A percentile compares a stretch with the other conserved stretches of the same genome.
phyloP scores from a whole-genome alignment of 2,888 invertebrate genomes.

The Cerastis rubricosa region DNA sequence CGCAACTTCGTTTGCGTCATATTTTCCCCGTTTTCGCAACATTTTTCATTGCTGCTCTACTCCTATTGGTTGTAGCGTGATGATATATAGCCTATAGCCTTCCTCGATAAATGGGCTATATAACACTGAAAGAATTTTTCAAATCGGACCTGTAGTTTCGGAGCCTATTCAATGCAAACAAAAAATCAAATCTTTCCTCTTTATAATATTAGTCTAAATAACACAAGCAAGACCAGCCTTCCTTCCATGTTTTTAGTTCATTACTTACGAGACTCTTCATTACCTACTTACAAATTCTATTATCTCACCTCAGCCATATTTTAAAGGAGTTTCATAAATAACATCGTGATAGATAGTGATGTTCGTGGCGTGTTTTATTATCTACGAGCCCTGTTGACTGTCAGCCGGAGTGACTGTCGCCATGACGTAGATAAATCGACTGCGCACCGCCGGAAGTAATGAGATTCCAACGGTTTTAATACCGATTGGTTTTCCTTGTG shows the following conservation, averaged over 20 bases:
- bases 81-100: no score
- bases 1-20: no score
- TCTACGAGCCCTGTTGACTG: conserved; percentile 72
- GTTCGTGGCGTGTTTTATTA: conserved; percentile 78
- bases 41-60: no score
- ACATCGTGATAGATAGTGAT: conserved; percentile 71
- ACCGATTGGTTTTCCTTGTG: conserved; percentile 65
- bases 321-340: conserved; percentile 67
- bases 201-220: no score
- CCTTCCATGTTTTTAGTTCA: background rate
- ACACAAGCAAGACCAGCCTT: background rate
- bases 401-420: conserved; percentile 71
- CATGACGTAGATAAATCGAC: conserved; percentile 78
- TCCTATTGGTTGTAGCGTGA: no score
- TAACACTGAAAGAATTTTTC: no score
- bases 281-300: conserved; percentile 29
- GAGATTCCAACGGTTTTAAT: conserved; percentile 70
- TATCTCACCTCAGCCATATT: conserved; percentile 62
- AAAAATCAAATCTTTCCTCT: no score
- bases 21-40: no score
- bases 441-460: conserved; percentile 71
- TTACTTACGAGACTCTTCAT: conserved; percentile 7
- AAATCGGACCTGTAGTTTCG: no score
- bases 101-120: no score
- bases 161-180: no score